These are phyloP conservation scores for Megamerina dolium DNA, from an alignment of 2,888 invertebrate species.

Conservation along the genomic window DNA sequence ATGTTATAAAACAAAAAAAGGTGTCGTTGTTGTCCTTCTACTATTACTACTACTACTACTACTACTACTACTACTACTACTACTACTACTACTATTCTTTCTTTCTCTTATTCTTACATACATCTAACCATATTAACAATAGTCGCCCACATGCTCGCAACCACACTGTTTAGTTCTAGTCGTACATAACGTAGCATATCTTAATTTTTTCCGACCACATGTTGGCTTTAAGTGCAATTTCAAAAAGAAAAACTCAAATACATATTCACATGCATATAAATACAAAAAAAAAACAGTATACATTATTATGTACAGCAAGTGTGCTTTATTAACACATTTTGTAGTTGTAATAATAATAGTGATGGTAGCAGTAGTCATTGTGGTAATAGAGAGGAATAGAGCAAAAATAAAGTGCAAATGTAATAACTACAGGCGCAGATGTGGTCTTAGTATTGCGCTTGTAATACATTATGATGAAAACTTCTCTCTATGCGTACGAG, in stretches of 20 bases:
- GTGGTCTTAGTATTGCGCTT: constrained; percentile 11
- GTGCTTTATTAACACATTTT: constrained; percentile 24
- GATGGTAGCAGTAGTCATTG: constrained; percentile 25
- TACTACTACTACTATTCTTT: too few species aligned
- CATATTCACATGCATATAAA: constrained; percentile 5
- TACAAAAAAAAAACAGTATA: not conserved
- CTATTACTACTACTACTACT: too few species aligned
- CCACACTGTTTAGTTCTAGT: not conserved
- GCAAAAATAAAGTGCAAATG: not conserved
- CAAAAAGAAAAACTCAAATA: not conserved
- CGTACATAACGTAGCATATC: not conserved
- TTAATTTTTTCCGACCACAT: constrained; percentile 2
- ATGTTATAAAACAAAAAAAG: constrained; percentile 29
- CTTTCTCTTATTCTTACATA: constrained; percentile 5
- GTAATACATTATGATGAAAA: too few species aligned
- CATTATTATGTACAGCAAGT: constrained; percentile 34
- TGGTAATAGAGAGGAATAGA: not conserved
- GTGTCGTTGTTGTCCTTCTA: constrained; percentile 13
- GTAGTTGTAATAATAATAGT: not conserved
- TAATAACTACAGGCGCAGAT: constrained; percentile 13
- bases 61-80: too few species aligned
- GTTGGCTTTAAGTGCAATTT: constrained; percentile 2
- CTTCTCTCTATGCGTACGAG: too few species aligned
- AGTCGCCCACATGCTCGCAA: not conserved
- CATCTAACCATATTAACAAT: not conserved